Evolutionary conservation across 64 coral and sea anemone genomes (phyloP), one percentile per base, ranked within the genome.

Genomic region (Porites australiensis): DNA sequence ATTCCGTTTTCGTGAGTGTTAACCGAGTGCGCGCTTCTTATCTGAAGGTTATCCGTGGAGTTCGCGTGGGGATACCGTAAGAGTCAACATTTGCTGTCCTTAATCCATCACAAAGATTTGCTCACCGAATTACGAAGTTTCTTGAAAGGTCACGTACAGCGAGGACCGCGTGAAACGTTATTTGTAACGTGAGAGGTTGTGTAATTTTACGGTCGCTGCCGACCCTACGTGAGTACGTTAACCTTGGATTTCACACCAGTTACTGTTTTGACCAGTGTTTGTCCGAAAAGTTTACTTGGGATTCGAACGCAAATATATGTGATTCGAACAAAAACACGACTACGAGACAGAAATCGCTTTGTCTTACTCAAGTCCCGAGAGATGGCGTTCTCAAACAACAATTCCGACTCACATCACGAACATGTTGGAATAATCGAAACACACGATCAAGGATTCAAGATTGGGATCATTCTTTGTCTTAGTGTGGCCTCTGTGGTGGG

Each of bases 401-500:
- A 69, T 23, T 55, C 49, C 3, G 51, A 20, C 57, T 10, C 9
- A 10, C 5, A 16, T 52, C 63, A 69, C 3, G 63, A 23, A 52
- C 63, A 50, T 6, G 62, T 4, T 15, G 63, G 12, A 10, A 63
- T 44, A 6, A 7, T 68, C 18, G 61, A 84, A 51, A 67, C 2
- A 4, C 44, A 97, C 62, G 66, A 82, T 9, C 4, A 71, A 70
- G 68, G 65, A 46, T 97, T 97, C 50, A 87, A 64, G 13, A 77
- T 87, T 44, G 95, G 82, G 1, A 77, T 89, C 6, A 57, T 94
- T 4, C 10, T 74, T 18, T 66, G 74, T 2, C 82, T 97, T 8
- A 71, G 92, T 46, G 19, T 97, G 14, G 92, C 93, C 7, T 81
- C 95, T 3, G 52, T 91, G 44, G 46, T 97, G 14, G 95, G 95